A percentile compares a stretch with the other conserved stretches of the same genome.
Evolutionary conservation across 2,888 invertebrate genomes (phyloP).

Genomic region (Eucera pruinosa): DNA sequence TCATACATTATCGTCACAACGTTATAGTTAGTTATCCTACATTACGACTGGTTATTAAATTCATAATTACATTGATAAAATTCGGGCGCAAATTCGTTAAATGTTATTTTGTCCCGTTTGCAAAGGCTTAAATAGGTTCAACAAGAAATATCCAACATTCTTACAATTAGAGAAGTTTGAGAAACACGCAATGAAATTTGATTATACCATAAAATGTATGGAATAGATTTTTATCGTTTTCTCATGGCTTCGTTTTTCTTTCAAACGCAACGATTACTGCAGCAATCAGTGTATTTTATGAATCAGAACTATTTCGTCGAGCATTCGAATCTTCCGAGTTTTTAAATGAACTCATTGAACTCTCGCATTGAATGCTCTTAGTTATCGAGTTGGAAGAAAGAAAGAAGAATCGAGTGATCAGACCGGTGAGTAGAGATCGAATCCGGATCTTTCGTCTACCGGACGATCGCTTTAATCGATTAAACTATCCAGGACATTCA

Average conservation of each 20-base stretch:
- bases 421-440: conserved; percentile 14
- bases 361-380: conserved; percentile 3
- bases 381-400: not conserved
- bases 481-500: not conserved
- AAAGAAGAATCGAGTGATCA: conserved; percentile 10
- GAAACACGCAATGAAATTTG: too few species aligned
- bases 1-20: too few species aligned
- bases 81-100: too few species aligned
- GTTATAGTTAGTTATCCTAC: too few species aligned
- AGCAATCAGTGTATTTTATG: not conserved
- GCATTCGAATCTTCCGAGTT: not conserved
- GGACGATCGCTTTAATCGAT: conserved; percentile 12
- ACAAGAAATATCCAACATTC: too few species aligned
- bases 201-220: too few species aligned
- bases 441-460: conserved; percentile 7
- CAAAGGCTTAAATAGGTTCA: too few species aligned
- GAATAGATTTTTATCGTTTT: too few species aligned
- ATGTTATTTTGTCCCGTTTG: too few species aligned
- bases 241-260: not conserved
- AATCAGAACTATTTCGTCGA: not conserved
- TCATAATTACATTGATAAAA: too few species aligned
- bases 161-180: too few species aligned
- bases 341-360: conserved; percentile 11
- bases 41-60: too few species aligned
- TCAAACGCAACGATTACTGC: not conserved